Evolutionary conservation across 2,113 vertebrate genomes (phyloP).

Genomic region (Seriola rivoliana): DNA sequence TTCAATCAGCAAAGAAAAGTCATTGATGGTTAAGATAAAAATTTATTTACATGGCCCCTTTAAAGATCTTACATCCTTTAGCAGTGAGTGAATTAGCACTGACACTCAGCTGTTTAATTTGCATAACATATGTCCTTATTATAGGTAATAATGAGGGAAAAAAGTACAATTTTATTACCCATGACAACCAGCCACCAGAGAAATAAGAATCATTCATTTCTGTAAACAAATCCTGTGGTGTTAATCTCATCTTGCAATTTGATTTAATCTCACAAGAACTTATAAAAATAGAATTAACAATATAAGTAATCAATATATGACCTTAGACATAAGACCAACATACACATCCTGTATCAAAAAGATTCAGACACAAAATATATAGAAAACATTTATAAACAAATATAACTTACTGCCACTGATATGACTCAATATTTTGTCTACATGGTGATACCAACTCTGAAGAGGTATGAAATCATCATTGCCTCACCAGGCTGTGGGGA

Average conservation of each 20-base stretch:
- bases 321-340: neutral
- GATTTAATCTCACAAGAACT: conserved; percentile 26
- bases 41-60: conserved; percentile 50
- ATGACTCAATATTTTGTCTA: conserved; percentile 14
- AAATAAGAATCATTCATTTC: conserved; percentile 17
- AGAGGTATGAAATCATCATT: neutral
- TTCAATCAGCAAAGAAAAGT: conserved; percentile 4
- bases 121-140: conserved; percentile 28
- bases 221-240: conserved; percentile 27
- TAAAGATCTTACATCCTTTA: conserved; percentile 19
- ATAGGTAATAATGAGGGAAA: conserved; percentile 28
- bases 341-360: conserved; percentile 47
- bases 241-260: conserved; percentile 9
- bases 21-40: conserved; percentile 13
- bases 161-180: neutral
- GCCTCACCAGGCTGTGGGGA: neutral
- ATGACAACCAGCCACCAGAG: conserved; percentile 30
- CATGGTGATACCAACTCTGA: neutral
- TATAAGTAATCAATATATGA: conserved; percentile 14
- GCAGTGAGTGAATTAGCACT: neutral
- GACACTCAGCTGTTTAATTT: conserved; percentile 25
- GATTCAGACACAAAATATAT: conserved; percentile 11
- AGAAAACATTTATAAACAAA: conserved; percentile 38
- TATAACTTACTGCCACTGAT: conserved; percentile 22
- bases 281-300: conserved; percentile 64